Evolutionary conservation across 30 jellyfish, hydroid and myxozoan genomes (phyloP).

Genomic region (Cassiopea andromeda): DNA sequence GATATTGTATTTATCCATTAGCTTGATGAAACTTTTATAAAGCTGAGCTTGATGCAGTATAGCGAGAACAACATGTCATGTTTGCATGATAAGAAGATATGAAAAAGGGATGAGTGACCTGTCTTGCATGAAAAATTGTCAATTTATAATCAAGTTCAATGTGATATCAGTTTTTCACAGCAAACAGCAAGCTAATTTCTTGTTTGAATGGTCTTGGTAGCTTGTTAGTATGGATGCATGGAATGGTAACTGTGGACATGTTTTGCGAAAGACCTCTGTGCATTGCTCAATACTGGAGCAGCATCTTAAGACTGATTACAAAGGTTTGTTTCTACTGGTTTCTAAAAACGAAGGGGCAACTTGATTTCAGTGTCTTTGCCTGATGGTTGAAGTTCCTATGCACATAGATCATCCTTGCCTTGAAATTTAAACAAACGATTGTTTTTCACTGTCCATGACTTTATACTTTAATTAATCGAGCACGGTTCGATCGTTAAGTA

Average conservation of each 20-base stretch:
- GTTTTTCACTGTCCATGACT: too few relatives aligned
- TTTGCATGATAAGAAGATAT: background rate
- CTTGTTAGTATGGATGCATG: background rate
- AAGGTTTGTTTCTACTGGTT: constrained; percentile 20
- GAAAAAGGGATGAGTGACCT: background rate
- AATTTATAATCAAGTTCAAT: too few relatives aligned
- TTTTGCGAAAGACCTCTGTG: constrained; percentile 50
- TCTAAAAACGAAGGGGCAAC: background rate
- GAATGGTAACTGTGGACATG: constrained; percentile 19
- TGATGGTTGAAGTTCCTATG: too few relatives aligned
- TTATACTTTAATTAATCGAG: too few relatives aligned
- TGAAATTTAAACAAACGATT: too few relatives aligned
- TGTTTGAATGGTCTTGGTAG: background rate
- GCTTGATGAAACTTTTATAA: background rate
- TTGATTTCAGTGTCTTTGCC: background rate
- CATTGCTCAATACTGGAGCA: constrained; percentile 40
- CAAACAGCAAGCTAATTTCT: too few relatives aligned
- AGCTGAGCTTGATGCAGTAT: background rate
- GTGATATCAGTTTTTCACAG: too few relatives aligned
- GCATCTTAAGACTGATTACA: constrained; percentile 38
- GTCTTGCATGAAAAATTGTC: too few relatives aligned
- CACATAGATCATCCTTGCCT: too few relatives aligned
- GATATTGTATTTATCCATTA: background rate
- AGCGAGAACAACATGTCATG: background rate
- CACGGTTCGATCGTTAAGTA: too few relatives aligned